Conservation (phyloP, 1,140 invertebrate species). For the Andricus grossulariae region DNA sequence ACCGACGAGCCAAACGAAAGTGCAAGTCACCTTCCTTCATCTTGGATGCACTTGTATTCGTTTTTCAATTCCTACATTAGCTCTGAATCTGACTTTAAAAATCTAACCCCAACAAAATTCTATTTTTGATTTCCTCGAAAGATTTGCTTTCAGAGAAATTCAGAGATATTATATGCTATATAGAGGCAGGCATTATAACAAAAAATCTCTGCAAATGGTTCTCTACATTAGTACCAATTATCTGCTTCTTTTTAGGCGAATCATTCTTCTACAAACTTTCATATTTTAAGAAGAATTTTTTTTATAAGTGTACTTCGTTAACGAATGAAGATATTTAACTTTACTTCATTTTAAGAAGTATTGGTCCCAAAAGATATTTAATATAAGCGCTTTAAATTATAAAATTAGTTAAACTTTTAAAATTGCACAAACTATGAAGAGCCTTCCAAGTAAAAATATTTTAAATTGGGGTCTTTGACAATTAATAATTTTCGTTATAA, state of each 20-base stretch:
- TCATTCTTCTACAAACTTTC: neutral
- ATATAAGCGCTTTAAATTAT: too few relatives aligned
- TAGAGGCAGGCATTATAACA: neutral
- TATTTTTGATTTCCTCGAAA: neutral
- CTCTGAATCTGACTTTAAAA: neutral
- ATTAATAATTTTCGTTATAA: too few relatives aligned
- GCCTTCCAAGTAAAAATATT: too few relatives aligned
- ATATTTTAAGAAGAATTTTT: neutral
- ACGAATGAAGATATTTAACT: too few relatives aligned
- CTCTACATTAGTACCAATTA: slow-evolving; percentile 11
- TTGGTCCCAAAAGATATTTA: too few relatives aligned
- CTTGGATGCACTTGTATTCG: slow-evolving; percentile 19
- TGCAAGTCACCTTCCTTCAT: slow-evolving; percentile 3
- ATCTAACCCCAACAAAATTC: slow-evolving; percentile 1
- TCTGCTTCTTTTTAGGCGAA: slow-evolving; percentile 3
- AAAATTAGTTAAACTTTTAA: too few relatives aligned
- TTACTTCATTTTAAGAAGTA: too few relatives aligned
- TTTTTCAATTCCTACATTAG: slow-evolving; percentile 10
- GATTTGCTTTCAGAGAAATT: neutral
- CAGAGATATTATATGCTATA: neutral
- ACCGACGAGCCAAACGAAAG: neutral
- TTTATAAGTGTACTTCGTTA: neutral
- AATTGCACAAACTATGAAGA: too few relatives aligned
- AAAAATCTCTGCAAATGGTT: neutral
- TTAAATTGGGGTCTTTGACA: too few relatives aligned